Evolutionary conservation across 2,888 invertebrate genomes (phyloP), one percentile per base, ranked within the genome.

Genomic region (Amitus sp.): DNA sequence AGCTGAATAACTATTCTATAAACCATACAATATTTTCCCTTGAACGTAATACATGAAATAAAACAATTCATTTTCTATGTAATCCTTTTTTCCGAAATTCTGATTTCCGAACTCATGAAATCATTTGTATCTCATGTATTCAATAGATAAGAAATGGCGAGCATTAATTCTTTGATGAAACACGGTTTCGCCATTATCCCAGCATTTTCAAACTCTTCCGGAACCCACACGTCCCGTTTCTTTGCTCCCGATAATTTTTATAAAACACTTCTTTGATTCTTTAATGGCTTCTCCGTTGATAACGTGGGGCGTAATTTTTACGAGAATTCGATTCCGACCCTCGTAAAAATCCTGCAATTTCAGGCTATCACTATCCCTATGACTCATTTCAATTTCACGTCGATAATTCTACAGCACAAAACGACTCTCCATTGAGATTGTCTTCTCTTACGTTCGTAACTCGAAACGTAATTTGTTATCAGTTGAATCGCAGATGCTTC

Each of bases 111-210:
- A 19, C 12, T 9, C 33, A 17, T 54, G 47, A 53, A 53, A 47
- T 18, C 48, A 23, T 23, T 47, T 15, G 37, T 20, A 27, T 28
- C 54, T 54, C 19, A 37, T 48, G 52, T 63, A 59, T 55, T 55
- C 58, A 55, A 59, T 59, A 59, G 55, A 63, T 63, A 51, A 51
- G 62, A 33, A 53, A 56, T 50, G 50, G 18, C 20, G 59, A 28
- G n/a, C n/a, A 30, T 77, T 74, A 76, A 74, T 76, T 73, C 72
- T 71, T 72, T 73, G 73, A 75, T 71, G 75, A 73, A 75, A 77
- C 77, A 77, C 64, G 77, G 70, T 77, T 77, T 62, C 69, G 70
- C 77, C 77, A 77, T 77, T 77, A 77, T 76, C 68, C 67, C 70
- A 73, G 73, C 74, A 75, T 76, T 73, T 77, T 75, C 73, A 72